A percentile compares a stretch with the other conserved stretches of the same genome.
These are phyloP conservation scores for Romanogobio albipinnatus DNA, from an alignment of 2,113 vertebrate species.

Conservation along the genomic window DNA sequence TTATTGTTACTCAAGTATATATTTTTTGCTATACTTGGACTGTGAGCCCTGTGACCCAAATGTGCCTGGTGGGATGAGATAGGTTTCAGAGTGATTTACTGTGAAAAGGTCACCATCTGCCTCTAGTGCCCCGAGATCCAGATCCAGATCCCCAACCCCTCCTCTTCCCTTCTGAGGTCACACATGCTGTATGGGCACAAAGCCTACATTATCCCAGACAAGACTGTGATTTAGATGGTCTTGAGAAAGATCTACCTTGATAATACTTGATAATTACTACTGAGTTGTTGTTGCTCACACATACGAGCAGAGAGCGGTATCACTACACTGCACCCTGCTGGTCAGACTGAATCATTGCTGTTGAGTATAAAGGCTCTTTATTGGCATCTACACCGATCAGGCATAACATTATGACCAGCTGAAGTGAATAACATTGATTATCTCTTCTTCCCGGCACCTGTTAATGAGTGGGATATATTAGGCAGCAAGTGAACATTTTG, in stretches of 20 bases:
- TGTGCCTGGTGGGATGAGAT: slow-evolving; percentile 54
- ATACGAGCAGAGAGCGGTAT: neutral
- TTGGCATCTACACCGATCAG: no score
- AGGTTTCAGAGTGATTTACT: slow-evolving; percentile 73
- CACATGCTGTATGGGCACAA: neutral
- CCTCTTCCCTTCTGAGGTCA: slow-evolving; percentile 2
- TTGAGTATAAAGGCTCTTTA: neutral
- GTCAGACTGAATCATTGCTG: neutral
- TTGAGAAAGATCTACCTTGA: neutral
- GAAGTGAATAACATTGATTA: no score
- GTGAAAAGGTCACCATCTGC: slow-evolving; percentile 79
- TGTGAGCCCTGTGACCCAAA: neutral
- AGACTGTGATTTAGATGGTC: neutral
- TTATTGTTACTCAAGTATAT: no score
- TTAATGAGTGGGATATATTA: no score
- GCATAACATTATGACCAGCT: no score
- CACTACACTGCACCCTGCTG: neutral
- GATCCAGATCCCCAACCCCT: neutral
- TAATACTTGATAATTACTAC: neutral
- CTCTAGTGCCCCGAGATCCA: slow-evolving; percentile 52
- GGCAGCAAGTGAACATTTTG: no score
- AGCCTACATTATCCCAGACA: neutral
- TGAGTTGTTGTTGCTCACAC: neutral
- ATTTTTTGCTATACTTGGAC: no score
- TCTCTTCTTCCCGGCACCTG: no score